phyloP scores from a whole-genome alignment of 2,888 invertebrate genomes.

The Amiota communis region DNA sequence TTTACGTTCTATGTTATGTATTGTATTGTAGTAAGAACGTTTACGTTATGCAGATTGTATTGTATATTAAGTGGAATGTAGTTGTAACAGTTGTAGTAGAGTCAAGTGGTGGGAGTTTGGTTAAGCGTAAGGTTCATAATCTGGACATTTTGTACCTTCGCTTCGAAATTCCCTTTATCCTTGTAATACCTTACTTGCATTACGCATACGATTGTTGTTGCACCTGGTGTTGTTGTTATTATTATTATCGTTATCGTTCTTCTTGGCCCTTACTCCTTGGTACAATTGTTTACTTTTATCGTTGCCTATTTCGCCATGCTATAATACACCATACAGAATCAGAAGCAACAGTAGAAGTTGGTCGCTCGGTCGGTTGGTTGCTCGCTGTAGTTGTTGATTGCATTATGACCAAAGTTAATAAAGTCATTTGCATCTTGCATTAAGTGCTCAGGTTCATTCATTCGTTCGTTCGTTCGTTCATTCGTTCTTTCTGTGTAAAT shows the following conservation, averaged over 20 bases:
- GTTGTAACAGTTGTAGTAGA: neutral
- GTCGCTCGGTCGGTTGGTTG: neutral
- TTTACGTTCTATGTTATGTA: slow-evolving; percentile 11
- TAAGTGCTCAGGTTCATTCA: slow-evolving; percentile 51
- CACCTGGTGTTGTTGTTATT: slow-evolving; percentile 12
- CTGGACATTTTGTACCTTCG: neutral
- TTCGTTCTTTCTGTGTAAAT: slow-evolving; percentile 23
- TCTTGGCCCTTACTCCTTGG: slow-evolving; percentile 24
- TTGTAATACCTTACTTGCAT: neutral
- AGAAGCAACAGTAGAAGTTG: too few species aligned
- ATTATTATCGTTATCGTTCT: neutral
- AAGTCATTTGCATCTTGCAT: slow-evolving; percentile 61
- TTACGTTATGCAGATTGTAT: slow-evolving; percentile 24
- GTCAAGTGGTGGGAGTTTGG: too few species aligned
- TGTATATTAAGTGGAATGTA: neutral
- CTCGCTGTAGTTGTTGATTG: slow-evolving; percentile 53
- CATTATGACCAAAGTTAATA: slow-evolving; percentile 60
- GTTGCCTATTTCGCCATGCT: slow-evolving; percentile 45
- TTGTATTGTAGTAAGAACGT: neutral
- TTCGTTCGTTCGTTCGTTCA: slow-evolving; percentile 18
- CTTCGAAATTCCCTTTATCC: slow-evolving; percentile 1
- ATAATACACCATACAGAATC: too few species aligned
- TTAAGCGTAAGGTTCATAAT: too few species aligned
- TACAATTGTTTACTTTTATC: slow-evolving; percentile 39
- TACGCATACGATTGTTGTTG: neutral